Base-by-base conservation (phyloP, 92 coral and sea anemone genomes). In the Siderastrea radians region DNA sequence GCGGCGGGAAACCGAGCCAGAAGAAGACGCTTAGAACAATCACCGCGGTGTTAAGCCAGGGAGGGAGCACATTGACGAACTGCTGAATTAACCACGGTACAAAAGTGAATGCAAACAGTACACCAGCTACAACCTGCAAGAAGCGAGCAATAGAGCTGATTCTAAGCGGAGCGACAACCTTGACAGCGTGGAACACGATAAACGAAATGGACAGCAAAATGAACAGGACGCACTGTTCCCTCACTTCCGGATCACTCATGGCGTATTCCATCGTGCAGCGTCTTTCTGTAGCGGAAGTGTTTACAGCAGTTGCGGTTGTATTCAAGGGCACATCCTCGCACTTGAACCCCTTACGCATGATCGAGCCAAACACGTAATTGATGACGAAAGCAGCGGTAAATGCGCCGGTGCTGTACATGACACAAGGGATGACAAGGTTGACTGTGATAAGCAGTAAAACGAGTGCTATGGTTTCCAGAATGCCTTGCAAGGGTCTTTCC, bases 1-100 rank as follows among this genome's bases (percentile, higher is more conserved):
- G 84, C 6, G 96, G 98, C 1, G 98, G 98, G 59, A 95, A 93
- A 26, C 98, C 98, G 13, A 84, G 87, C 98, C 98, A 95, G 78
- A 95, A 95, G 72, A 95, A 82, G 59, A 93, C 19, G 62, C 96
- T 93, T 47, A 95, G 79, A 72, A 68, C 88, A 17, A 95, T 64
- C 19, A 91, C 88, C 46, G 91, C 72, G 77, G 89, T 80, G 48
- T 88, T 92, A 17, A 93, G 90, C 90, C 95, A 89, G 7, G 71
- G 11, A 11, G 99, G 97, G 10, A 90, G 79, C 19, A 78, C 89
- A 46, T 89, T 84, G 50, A 81, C 11, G 68, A 92, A 93, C 86
- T 95, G 98, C 54, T 95, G 94, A 66, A 95, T 64, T 50, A 95
- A 80, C 98, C 98, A 95, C 1, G 98, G 98, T 5, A 95, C 75